A percentile compares a stretch with the other conserved stretches of the same genome.
Conservation (phyloP, 2,113 vertebrate genomes). For the Erinaceus europaeus region DNA sequence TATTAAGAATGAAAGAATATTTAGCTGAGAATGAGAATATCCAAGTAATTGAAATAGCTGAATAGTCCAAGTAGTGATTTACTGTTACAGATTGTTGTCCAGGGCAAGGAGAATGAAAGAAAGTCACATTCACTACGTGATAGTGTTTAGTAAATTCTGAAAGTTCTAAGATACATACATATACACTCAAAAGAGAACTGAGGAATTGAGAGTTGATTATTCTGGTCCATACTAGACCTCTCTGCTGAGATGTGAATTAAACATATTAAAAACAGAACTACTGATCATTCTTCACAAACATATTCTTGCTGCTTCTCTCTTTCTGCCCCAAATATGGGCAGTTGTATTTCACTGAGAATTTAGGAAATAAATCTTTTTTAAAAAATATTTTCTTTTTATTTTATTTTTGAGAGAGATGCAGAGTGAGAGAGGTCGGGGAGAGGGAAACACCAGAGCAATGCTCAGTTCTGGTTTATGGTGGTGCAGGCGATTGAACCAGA, state of each 20-base stretch:
- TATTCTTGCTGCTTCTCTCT: not conserved
- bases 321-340: not conserved
- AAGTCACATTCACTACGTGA: not conserved
- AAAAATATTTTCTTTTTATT: too few species aligned
- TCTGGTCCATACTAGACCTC: not conserved
- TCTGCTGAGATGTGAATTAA: not conserved
- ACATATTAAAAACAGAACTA: not conserved
- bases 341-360: too few species aligned
- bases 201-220: not conserved
- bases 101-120: not conserved
- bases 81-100: too few species aligned
- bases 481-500: too few species aligned
- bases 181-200: not conserved
- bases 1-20: not conserved
- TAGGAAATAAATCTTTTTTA: too few species aligned
- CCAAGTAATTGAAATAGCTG: not conserved
- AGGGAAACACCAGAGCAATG: too few species aligned
- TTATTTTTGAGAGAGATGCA: too few species aligned
- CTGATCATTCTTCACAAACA: not conserved
- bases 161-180: not conserved
- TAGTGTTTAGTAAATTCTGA: not conserved
- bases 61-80: not conserved
- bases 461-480: too few species aligned
- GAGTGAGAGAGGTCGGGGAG: too few species aligned
- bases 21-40: not conserved